phyloP scores from a whole-genome alignment of 2,888 invertebrate species.

The Epinotia nisella region DNA sequence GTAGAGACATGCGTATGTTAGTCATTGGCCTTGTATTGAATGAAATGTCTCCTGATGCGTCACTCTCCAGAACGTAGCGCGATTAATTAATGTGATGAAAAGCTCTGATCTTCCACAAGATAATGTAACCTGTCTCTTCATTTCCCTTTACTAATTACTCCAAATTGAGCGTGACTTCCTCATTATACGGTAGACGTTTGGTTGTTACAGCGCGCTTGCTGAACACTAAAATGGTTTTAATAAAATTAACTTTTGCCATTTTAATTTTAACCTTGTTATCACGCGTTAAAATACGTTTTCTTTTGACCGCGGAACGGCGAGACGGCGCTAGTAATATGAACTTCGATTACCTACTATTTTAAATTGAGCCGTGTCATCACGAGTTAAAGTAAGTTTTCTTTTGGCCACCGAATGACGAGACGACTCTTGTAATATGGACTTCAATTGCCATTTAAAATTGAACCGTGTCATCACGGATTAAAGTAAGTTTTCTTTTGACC shows the following conservation, averaged over 20 bases:
- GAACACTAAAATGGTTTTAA: conserved; percentile 4
- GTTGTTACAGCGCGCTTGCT: conserved; percentile 2
- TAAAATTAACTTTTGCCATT: background rate
- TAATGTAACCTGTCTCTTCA: background rate
- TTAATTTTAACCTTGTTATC: background rate
- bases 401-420: conserved; percentile 85
- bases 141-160: conserved; percentile 5
- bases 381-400: background rate
- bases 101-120: background rate
- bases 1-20: too few relatives aligned
- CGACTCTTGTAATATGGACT: conserved; percentile 71
- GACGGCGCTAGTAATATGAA: conserved; percentile 76
- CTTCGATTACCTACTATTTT: too few relatives aligned
- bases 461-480: background rate
- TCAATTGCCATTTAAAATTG: background rate
- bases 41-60: background rate
- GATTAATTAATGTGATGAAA: conserved; percentile 1
- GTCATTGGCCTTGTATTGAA: background rate
- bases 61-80: background rate
- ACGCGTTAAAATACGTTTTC: background rate
- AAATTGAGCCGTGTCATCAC: background rate
- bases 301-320: conserved; percentile 85
- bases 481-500: conserved; percentile 33
- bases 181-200: conserved; percentile 14
- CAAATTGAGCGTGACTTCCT: background rate